Evolutionary conservation across 2,113 vertebrate species (phyloP).

Genomic region (Ondatra zibethicus): DNA sequence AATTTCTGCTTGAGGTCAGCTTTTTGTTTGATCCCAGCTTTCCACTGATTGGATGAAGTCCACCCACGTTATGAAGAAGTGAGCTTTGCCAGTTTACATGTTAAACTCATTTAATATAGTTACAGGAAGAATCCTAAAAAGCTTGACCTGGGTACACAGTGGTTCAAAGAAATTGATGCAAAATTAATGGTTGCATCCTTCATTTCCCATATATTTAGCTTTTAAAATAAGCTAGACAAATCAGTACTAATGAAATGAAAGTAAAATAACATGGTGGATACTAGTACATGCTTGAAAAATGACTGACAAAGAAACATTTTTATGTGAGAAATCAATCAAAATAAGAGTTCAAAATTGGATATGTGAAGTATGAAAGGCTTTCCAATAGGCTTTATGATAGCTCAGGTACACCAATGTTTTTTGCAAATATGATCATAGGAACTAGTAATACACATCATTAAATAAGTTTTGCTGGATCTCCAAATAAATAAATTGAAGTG

Average conservation of each 20-base stretch:
- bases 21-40: background rate
- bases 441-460: background rate
- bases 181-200: background rate
- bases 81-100: constrained; percentile 1
- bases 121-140: background rate
- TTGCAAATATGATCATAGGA: background rate
- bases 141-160: background rate
- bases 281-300: background rate
- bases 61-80: background rate
- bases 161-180: background rate
- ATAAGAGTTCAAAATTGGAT: background rate
- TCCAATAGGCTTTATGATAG: background rate
- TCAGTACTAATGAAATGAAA: constrained; percentile 8
- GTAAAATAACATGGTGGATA: background rate
- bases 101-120: background rate
- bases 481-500: background rate
- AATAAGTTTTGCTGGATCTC: background rate
- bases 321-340: background rate
- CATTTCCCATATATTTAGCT: background rate
- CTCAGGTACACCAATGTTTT: background rate
- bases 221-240: background rate
- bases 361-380: background rate
- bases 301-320: background rate
- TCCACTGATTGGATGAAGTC: background rate
- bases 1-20: background rate